Percentiles rank a stretch among this genome's conserved stretches.
Evolutionary conservation across 2,888 invertebrate genomes (phyloP).

Genomic region (Philhelius pedissequus): DNA sequence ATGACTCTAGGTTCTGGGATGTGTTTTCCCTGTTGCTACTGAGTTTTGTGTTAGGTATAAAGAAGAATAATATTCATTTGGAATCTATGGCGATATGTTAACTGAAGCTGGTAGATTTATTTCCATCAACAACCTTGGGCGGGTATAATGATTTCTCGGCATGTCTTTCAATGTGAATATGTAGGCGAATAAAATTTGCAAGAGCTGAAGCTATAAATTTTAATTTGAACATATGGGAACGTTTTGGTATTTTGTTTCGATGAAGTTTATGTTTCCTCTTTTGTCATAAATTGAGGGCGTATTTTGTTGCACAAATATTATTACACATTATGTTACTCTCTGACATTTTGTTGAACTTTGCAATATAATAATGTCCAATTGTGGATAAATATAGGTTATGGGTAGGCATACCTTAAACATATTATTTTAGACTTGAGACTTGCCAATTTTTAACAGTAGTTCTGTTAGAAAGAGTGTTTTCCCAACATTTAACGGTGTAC

Average conservation of each 20-base stretch:
- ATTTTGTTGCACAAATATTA: background rate
- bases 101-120: constrained; percentile 32
- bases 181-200: constrained; percentile 15
- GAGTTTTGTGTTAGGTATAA: constrained; percentile 18
- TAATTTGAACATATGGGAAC: constrained; percentile 19
- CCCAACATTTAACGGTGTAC: too few relatives aligned
- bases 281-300: constrained; percentile 1
- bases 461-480: too few relatives aligned
- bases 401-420: too few relatives aligned
- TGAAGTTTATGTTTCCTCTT: constrained; percentile 12
- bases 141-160: constrained; percentile 30
- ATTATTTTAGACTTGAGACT: too few relatives aligned
- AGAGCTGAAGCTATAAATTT: constrained; percentile 21
- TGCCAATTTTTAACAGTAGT: too few relatives aligned
- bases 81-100: background rate
- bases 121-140: constrained; percentile 18
- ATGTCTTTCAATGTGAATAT: background rate
- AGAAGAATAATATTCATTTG: constrained; percentile 7
- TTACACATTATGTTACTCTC: background rate
- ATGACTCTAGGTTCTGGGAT: background rate
- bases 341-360: background rate
- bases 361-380: too few relatives aligned
- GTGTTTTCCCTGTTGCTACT: background rate
- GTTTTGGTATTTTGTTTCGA: constrained; percentile 1
- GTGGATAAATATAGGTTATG: too few relatives aligned